Conservation (phyloP, 2,888 invertebrate genomes). For the Mesoligia furuncula region DNA sequence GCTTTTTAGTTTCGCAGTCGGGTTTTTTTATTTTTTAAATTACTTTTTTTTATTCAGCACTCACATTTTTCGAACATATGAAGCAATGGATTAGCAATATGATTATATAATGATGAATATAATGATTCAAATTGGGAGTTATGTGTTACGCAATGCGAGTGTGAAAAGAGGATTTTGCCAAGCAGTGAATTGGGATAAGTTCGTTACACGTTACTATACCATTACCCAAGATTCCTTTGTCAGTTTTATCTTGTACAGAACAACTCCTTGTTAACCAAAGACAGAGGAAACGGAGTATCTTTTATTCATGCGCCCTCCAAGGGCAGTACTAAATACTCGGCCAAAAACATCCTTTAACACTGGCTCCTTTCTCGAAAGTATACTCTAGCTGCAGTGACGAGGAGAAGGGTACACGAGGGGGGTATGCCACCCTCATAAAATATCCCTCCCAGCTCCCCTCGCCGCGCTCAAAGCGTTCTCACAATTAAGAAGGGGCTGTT, state of each 20-base stretch:
- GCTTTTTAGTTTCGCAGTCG: no score
- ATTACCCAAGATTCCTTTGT: neutral
- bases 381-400: constrained; percentile 41
- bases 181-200: neutral
- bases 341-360: constrained; percentile 42
- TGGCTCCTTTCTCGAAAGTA: constrained; percentile 46
- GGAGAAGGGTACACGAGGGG: constrained; percentile 34
- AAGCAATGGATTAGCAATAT: no score
- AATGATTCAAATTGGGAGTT: no score
- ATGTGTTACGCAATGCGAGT: neutral
- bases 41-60: no score
- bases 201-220: neutral
- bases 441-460: constrained; percentile 18
- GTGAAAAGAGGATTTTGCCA: neutral
- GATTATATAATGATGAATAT: no score
- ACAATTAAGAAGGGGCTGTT: constrained; percentile 56
- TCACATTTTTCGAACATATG: no score
- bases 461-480: constrained; percentile 45
- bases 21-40: no score
- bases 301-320: constrained; percentile 41
- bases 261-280: neutral
- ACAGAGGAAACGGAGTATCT: constrained; percentile 15
- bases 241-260: neutral
- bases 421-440: constrained; percentile 55
- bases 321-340: constrained; percentile 25